These are phyloP conservation scores for Phrynocephalus guinanensis DNA, from an alignment of 2,797 vertebrate species.

Conservation along the genomic window DNA sequence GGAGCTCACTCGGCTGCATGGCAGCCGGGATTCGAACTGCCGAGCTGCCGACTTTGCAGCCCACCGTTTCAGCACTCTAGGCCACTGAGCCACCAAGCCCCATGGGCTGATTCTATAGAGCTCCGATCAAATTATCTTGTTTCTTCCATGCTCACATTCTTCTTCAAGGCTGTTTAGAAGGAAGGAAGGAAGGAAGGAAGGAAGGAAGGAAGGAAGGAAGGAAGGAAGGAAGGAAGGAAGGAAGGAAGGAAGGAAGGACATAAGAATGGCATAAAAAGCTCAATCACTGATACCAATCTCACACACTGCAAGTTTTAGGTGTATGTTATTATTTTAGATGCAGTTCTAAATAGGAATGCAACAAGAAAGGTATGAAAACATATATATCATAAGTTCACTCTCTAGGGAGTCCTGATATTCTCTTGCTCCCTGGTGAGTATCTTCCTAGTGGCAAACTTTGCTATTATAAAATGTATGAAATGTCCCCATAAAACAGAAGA, in stretches of 20 bases:
- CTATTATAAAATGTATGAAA: conserved; percentile 8
- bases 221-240: conserved; percentile 23
- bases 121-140: not conserved
- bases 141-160: conserved; percentile 43
- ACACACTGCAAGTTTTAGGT: not conserved
- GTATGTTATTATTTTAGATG: not conserved
- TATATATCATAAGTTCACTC: not conserved
- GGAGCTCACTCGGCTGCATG: too few relatives aligned
- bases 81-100: too few relatives aligned
- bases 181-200: too few relatives aligned
- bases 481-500: not conserved
- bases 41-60: too few relatives aligned
- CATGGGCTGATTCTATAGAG: not conserved
- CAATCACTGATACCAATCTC: not conserved
- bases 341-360: not conserved
- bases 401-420: conserved; percentile 4
- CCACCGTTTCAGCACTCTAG: too few relatives aligned
- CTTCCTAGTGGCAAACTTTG: not conserved
- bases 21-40: too few relatives aligned
- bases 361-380: too few relatives aligned
- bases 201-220: not conserved
- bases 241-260: not conserved
- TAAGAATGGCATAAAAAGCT: not conserved
- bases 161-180: accelerated
- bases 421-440: conserved; percentile 1